Conservation (phyloP, 1,140 invertebrate species). For the Scylla paramamosain region DNA sequence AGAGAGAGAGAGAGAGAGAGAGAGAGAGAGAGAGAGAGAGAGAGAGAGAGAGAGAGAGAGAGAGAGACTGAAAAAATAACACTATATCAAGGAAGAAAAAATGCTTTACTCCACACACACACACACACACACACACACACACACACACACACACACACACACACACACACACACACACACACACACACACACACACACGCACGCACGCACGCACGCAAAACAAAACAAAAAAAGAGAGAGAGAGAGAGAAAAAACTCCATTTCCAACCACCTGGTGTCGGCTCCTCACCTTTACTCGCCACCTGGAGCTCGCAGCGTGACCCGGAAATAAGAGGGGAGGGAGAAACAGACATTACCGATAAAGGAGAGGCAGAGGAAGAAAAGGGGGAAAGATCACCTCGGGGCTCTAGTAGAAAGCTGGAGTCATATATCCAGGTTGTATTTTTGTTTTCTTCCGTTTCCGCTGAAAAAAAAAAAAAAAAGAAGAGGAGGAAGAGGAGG, state of each 20-base stretch:
- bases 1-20: neutral
- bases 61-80: neutral
- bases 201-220: too few relatives aligned
- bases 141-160: neutral
- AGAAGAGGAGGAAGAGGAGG: neutral
- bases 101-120: neutral
- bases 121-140: neutral
- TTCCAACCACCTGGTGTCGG: neutral
- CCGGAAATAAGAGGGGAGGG: neutral
- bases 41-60: too few relatives aligned
- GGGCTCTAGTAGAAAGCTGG: conserved; percentile 4
- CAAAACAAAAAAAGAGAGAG: neutral
- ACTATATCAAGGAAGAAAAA: neutral
- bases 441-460: neutral
- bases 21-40: neutral
- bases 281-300: neutral
- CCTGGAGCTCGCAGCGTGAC: neutral
- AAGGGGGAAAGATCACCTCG: neutral
- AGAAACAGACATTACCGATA: conserved; percentile 10
- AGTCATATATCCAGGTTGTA: neutral
- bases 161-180: neutral
- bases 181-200: too few relatives aligned
- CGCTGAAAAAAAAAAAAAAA: neutral
- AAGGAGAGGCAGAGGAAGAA: neutral
- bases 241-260: neutral